Evolutionary conservation across 2,888 invertebrate species (phyloP).

Genomic region (Cryptus armator): DNA sequence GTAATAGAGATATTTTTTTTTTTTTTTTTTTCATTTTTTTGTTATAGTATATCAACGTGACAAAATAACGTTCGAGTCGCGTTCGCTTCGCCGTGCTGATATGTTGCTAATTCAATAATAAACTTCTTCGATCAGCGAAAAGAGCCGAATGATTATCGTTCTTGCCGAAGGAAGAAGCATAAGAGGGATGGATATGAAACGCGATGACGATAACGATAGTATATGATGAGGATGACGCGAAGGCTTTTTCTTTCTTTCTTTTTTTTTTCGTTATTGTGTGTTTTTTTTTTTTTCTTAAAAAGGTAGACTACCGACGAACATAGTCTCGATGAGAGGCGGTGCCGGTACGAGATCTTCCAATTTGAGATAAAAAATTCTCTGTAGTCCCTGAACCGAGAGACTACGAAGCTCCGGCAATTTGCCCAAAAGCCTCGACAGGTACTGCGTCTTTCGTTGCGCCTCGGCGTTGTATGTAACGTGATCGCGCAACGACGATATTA

Average conservation of each 20-base stretch:
- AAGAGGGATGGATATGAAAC: slow-evolving; percentile 18
- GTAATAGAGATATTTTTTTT: background rate
- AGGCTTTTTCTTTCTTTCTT: slow-evolving; percentile 28
- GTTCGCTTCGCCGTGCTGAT: slow-evolving; percentile 55
- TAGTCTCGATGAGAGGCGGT: slow-evolving; percentile 96
- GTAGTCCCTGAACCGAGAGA: slow-evolving; percentile 96
- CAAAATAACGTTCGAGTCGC: background rate
- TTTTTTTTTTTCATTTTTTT: slow-evolving; percentile 5
- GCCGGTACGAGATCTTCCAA: slow-evolving; percentile 96
- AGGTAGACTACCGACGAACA: slow-evolving; percentile 97
- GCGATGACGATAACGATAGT: slow-evolving; percentile 25
- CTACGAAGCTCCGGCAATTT: slow-evolving; percentile 97
- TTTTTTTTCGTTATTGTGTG: slow-evolving; percentile 15
- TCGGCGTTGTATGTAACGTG: slow-evolving; percentile 97
- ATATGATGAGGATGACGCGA: slow-evolving; percentile 70
- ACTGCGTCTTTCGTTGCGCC: slow-evolving; percentile 95
- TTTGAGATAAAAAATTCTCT: slow-evolving; percentile 97
- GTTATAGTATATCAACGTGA: background rate
- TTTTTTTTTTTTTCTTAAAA: slow-evolving; percentile 87
- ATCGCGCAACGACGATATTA: slow-evolving; percentile 97
- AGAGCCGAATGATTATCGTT: background rate
- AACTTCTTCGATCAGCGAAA: slow-evolving; percentile 18
- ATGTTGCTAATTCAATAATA: slow-evolving; percentile 60
- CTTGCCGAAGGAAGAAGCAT: background rate
- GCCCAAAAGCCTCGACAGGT: slow-evolving; percentile 96